phyloP scores from a whole-genome alignment of 2,888 invertebrate species.

The Eubasilissa splendida region DNA sequence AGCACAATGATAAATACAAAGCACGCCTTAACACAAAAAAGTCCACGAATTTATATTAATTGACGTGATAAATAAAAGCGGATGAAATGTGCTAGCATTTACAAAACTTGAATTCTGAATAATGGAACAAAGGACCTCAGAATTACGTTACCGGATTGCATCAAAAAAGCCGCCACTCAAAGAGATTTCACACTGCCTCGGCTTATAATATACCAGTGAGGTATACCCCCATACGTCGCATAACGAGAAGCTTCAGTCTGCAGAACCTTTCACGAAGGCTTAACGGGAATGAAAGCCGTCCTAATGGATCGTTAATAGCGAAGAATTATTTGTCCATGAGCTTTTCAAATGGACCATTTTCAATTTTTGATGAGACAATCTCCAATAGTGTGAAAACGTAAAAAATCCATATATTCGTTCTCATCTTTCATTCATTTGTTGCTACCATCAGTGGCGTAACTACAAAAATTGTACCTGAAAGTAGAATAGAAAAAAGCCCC shows the following conservation, averaged over 20 bases:
- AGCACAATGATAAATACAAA: too few species aligned
- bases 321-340: conserved; percentile 10
- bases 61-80: too few species aligned
- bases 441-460: too few species aligned
- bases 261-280: conserved; percentile 6
- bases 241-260: neutral
- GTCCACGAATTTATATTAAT: too few species aligned
- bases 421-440: too few species aligned
- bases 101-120: neutral
- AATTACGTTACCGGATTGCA: conserved; percentile 1
- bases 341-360: neutral
- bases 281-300: conserved; percentile 9
- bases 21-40: too few species aligned
- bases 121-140: neutral
- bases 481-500: too few species aligned
- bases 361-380: neutral
- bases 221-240: neutral
- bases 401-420: too few species aligned
- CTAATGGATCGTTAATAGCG: conserved; percentile 19
- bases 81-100: neutral
- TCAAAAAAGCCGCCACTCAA: neutral
- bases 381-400: too few species aligned
- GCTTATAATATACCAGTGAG: neutral
- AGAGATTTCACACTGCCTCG: neutral
- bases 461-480: too few species aligned